Evolutionary conservation across 2,113 vertebrate species (phyloP), one percentile per base, ranked within the genome.

Genomic region (Rhabdomys dilectus): DNA sequence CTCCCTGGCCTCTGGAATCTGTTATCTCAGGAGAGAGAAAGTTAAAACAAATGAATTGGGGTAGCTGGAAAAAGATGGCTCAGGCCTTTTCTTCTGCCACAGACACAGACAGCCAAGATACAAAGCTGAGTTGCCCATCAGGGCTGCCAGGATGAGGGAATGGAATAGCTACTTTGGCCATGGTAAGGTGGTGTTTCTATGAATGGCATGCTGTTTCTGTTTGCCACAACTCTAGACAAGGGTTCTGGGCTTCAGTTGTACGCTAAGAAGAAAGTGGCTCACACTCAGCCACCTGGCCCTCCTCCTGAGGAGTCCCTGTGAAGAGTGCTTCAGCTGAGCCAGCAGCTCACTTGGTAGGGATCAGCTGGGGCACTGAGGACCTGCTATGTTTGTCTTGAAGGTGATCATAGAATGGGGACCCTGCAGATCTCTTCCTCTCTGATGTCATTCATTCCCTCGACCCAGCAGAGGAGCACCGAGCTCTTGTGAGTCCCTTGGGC

Each of bases 1-100:
- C 80, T 96, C 98, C 10, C 81, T 34, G 42, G 60, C 72, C 80
- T 96, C 97, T 87, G 91, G 94, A 92, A 78, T 80, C 34, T 22
- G 56, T 94, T 95, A 80, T 91, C 94, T 72, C 68, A 3, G 82
- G 86, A 82, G 75, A 88, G 29, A 56, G 48, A 96, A 94, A 89
- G 92, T 91, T 78, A 91, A 85, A 96, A 70, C 72, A 78, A 81
- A 89, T 64, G 95, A 88, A 94, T 87, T 76, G 51, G 26, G 94
- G 81, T 82, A 70, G 82, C 78, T 80, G 75, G 85, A 73, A 78
- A 89, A n/a, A 42, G 56, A 6, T 0, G 45, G 81, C 88, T 84
- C 42, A 22, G 62, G 77, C 66, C 45, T 39, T 53, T 60, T 16
- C 45, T 91, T 36, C 31, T 29, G 88, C 56, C 86, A 82, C 39